A percentile compares a stretch with the other conserved stretches of the same genome.
These are phyloP conservation scores for Drosophila rhopaloa DNA, from an alignment of 1,140 invertebrate genomes.

Conservation along the genomic window DNA sequence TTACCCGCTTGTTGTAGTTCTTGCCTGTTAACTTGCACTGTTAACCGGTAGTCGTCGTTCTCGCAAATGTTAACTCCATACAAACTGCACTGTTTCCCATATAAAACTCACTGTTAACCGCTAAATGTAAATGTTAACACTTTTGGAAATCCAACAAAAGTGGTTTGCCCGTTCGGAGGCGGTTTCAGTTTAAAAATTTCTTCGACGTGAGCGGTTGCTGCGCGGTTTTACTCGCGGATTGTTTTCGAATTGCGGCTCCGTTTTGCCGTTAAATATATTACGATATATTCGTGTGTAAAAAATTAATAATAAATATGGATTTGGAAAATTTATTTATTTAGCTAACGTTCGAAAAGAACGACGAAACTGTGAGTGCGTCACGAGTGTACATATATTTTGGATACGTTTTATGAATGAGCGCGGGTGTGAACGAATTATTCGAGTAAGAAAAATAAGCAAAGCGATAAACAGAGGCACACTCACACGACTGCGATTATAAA, in stretches of 20 bases:
- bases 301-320: not conserved
- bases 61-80: not conserved
- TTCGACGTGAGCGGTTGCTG: conserved; percentile 1
- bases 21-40: not conserved
- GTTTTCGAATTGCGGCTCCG: not conserved
- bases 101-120: conserved; percentile 1
- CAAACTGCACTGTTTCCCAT: not conserved
- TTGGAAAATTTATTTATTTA: conserved; percentile 1
- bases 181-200: not conserved
- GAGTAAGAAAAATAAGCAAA: conserved; percentile 44
- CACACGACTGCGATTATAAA: not conserved
- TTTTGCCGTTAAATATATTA: not conserved
- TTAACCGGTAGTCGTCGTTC: conserved; percentile 1
- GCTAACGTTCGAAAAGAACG: not conserved
- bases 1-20: not conserved
- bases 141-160: not conserved
- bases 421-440: conserved; percentile 73
- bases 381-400: conserved; percentile 36
- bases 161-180: not conserved
- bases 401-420: conserved; percentile 73
- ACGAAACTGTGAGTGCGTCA: conserved; percentile 39
- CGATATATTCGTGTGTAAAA: not conserved
- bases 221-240: not conserved
- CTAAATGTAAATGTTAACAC: not conserved
- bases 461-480: conserved; percentile 63